Evolutionary conservation across 2,888 invertebrate species (phyloP).

Genomic region (Helleia helle): DNA sequence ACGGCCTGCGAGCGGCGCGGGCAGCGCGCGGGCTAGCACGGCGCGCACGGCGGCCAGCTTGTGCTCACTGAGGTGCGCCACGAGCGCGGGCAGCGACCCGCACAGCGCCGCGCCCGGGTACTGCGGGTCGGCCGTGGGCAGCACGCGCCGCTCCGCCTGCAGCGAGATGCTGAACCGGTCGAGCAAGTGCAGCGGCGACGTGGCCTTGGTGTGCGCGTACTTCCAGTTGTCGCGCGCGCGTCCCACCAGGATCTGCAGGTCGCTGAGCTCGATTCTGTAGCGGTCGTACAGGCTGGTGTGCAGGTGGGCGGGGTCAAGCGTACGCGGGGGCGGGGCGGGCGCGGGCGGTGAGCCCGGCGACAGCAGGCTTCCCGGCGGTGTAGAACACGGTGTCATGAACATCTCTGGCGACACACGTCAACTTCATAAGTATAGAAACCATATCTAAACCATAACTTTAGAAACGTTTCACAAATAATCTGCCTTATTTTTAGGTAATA

Average conservation of each 20-base stretch:
- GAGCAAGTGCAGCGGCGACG: constrained; percentile 89
- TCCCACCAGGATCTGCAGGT: constrained; percentile 90
- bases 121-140: constrained; percentile 88
- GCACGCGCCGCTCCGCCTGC: constrained; percentile 71
- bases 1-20: constrained; percentile 7
- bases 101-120: constrained; percentile 89
- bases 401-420: no score
- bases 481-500: no score
- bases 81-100: constrained; percentile 89
- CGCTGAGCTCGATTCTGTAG: constrained; percentile 85
- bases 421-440: no score
- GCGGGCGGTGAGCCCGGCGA: constrained; percentile 66
- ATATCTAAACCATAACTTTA: no score
- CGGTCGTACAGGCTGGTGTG: constrained; percentile 57
- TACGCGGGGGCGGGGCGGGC: constrained; percentile 63
- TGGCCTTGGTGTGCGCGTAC: constrained; percentile 87
- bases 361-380: constrained; percentile 86
- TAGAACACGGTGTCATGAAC: constrained; percentile 90
- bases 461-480: no score
- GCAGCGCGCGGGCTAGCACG: constrained; percentile 34
- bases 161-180: constrained; percentile 82
- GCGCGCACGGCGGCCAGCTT: constrained; percentile 78
- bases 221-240: constrained; percentile 92
- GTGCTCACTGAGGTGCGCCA: constrained; percentile 92
- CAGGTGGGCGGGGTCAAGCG: constrained; percentile 38